Evolutionary conservation across 2,113 vertebrate species (phyloP).

Genomic region (Octodon degus): DNA sequence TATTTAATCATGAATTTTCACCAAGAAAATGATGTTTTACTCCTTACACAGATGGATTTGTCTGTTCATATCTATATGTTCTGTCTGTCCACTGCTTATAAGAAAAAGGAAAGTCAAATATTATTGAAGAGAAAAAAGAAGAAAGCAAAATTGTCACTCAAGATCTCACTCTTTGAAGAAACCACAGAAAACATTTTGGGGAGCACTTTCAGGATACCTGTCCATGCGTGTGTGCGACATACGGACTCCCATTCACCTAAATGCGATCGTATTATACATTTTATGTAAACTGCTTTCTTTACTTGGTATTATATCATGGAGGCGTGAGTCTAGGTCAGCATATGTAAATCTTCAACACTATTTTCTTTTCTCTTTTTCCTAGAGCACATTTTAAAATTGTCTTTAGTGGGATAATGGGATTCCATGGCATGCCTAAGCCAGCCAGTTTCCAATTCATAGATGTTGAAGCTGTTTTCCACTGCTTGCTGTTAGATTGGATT

Average conservation of each 20-base stretch:
- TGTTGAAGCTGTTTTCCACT: background rate
- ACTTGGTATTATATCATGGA: background rate
- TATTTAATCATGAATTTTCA: background rate
- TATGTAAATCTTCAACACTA: background rate
- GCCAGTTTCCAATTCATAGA: background rate
- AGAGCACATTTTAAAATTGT: background rate
- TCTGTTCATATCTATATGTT: background rate
- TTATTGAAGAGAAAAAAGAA: background rate
- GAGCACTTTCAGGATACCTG: background rate
- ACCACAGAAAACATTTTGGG: background rate
- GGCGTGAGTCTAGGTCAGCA: background rate
- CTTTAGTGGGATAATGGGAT: background rate
- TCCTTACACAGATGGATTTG: background rate
- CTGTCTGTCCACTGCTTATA: background rate
- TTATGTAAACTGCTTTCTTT: background rate
- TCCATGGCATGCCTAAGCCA: accelerated
- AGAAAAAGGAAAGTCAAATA: background rate
- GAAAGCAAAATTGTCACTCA: background rate
- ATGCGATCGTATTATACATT: background rate
- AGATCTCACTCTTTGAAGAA: background rate
- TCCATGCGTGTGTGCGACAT: accelerated
- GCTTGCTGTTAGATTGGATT: background rate
- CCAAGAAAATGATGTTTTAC: background rate
- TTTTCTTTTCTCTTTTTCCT: background rate
- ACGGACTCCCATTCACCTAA: background rate